A percentile compares a stretch with the other conserved stretches of the same genome.
Evolutionary conservation across 2,113 vertebrate genomes (phyloP).

Genomic region (Phylloscopus trochiloides): DNA sequence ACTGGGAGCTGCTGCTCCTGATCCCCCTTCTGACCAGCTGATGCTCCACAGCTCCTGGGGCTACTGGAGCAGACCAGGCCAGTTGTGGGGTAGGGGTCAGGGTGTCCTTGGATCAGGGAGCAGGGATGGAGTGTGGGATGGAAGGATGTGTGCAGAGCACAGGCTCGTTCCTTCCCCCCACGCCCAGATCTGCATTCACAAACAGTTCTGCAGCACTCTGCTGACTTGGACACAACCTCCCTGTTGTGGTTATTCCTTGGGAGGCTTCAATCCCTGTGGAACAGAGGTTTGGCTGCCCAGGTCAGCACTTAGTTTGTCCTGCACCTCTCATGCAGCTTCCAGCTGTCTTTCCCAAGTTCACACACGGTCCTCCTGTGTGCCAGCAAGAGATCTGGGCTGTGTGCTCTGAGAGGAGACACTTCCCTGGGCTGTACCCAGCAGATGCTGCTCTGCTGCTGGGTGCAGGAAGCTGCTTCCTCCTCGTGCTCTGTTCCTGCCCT

Average conservation of each 20-base stretch:
- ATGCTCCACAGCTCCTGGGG: not conserved
- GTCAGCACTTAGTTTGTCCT: not conserved
- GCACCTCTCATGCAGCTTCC: not conserved
- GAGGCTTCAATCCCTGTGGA: not conserved
- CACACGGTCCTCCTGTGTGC: not conserved
- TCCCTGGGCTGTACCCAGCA: not conserved
- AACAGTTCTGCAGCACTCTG: not conserved
- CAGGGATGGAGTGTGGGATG: not conserved
- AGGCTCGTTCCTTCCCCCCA: not conserved
- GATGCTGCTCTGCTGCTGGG: not conserved
- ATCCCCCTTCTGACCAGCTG: not conserved
- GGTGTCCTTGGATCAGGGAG: not conserved
- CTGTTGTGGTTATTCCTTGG: not conserved
- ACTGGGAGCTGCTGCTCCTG: not conserved
- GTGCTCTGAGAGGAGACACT: not conserved
- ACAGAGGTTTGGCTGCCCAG: not conserved
- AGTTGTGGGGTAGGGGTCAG: not conserved
- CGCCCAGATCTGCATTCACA: not conserved
- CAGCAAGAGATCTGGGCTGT: not conserved
- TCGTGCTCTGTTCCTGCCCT: not conserved
- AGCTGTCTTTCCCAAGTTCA: not conserved
- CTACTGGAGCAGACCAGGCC: not conserved
- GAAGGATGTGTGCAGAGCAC: not conserved
- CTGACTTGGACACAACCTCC: not conserved
- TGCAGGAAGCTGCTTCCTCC: not conserved